These are phyloP conservation scores for Diceros bicornis DNA, from an alignment of 2,797 vertebrate species.

Conservation along the genomic window DNA sequence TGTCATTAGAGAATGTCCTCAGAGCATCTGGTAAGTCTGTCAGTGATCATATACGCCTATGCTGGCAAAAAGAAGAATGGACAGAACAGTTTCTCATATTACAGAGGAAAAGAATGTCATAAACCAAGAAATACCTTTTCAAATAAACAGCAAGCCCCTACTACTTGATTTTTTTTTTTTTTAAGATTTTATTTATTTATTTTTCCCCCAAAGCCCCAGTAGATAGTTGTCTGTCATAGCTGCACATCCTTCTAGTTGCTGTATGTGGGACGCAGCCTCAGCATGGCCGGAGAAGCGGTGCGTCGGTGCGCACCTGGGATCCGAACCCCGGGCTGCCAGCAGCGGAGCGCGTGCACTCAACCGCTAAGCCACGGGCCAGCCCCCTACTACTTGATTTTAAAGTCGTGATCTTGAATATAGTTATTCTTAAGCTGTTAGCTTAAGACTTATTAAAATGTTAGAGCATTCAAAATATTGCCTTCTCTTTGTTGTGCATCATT, in stretches of 20 bases:
- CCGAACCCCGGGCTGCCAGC: too few species aligned
- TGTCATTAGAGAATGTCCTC: neutral
- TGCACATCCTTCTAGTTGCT: too few species aligned
- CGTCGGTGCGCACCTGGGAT: too few species aligned
- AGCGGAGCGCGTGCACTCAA: too few species aligned
- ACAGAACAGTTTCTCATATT: neutral
- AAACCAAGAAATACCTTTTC: neutral
- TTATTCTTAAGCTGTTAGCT: neutral
- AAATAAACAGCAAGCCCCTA: neutral
- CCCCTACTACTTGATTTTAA: neutral
- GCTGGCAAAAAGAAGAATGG: accelerated
- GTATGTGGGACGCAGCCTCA: too few species aligned
- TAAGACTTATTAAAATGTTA: neutral
- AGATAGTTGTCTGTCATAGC: too few species aligned
- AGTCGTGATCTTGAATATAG: accelerated
- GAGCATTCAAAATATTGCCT: neutral
- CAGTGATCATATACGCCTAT: neutral
- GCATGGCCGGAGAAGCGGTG: too few species aligned
- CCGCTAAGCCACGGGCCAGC: too few species aligned
- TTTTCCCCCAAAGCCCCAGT: too few species aligned
- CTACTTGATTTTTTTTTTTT: neutral
- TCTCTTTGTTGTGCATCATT: neutral
- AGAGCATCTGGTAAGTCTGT: neutral
- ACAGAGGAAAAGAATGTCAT: neutral
- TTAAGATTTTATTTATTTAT: too few species aligned